These are phyloP conservation scores for Napeogenes inachia DNA, from an alignment of 2,888 invertebrate species.

Conservation along the genomic window DNA sequence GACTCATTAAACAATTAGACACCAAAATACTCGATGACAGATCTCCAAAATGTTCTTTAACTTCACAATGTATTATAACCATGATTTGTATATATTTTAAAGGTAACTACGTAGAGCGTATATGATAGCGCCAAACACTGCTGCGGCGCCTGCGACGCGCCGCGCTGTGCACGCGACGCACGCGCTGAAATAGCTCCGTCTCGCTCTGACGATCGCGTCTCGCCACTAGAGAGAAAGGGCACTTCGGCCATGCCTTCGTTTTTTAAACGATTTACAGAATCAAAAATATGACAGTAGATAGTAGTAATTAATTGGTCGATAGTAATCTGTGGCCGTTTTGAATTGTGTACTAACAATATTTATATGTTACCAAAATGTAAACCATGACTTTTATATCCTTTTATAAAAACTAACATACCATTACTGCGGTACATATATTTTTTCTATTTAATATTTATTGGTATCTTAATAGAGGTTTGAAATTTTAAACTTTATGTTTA, in stretches of 20 bases:
- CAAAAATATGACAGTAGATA: not conserved
- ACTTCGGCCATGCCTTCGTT: not conserved
- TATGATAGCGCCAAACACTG: conserved; percentile 71
- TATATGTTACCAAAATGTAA: conserved; percentile 43
- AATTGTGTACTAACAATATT: conserved; percentile 28
- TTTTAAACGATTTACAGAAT: not conserved
- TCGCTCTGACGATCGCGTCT: conserved; percentile 10
- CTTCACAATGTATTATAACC: not conserved
- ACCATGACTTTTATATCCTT: conserved; percentile 67
- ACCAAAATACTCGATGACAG: too few relatives aligned
- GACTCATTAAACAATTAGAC: too few relatives aligned
- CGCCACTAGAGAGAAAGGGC: conserved; percentile 6
- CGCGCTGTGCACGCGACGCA: conserved; percentile 55
- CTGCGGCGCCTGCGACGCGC: conserved; percentile 66
- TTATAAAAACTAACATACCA: conserved; percentile 40
- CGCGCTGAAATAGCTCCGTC: conserved; percentile 36
- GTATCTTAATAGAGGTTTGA: not conserved
- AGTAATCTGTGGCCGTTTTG: conserved; percentile 7
- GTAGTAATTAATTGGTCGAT: conserved; percentile 3
- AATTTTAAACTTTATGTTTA: not conserved
- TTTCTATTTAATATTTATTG: conserved; percentile 4
- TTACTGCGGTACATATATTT: conserved; percentile 19
- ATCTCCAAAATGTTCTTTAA: not conserved
- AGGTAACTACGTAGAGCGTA: conserved; percentile 85
- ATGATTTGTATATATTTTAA: conserved; percentile 43